Percentiles rank a stretch among this genome's conserved stretches.
phyloP scores from a whole-genome alignment of 2,113 vertebrate genomes.

The Silurus meridionalis region DNA sequence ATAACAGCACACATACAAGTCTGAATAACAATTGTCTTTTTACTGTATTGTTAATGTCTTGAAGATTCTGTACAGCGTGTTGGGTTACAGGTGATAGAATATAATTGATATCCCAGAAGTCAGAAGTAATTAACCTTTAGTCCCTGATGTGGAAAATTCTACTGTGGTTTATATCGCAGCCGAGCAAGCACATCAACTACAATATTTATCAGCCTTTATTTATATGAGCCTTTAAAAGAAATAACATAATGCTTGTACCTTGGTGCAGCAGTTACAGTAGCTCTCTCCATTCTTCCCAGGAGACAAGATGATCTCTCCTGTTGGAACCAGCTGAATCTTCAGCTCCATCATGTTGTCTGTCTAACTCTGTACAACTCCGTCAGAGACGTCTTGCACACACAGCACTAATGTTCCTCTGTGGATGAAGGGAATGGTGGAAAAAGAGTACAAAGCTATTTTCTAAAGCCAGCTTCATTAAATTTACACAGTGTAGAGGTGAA shows the following conservation, averaged over 20 bases:
- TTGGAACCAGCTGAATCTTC: conserved; percentile 62
- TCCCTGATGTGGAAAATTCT: conserved; percentile 8
- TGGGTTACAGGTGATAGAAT: background rate
- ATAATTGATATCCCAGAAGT: conserved; percentile 2
- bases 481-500: background rate
- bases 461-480: background rate
- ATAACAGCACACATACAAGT: background rate
- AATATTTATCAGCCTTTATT: background rate
- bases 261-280: conserved; percentile 56
- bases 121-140: background rate
- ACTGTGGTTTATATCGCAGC: background rate
- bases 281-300: conserved; percentile 63
- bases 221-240: background rate
- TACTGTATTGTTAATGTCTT: conserved; percentile 13
- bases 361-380: background rate
- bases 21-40: background rate
- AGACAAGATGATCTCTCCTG: conserved; percentile 62
- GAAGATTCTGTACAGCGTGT: background rate
- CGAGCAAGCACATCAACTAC: background rate
- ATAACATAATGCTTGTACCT: conserved; percentile 45
- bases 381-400: background rate
- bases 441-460: background rate
- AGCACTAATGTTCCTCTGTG: conserved; percentile 3
- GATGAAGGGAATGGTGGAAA: conserved; percentile 1
- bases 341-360: conserved; percentile 59